Conservation (phyloP, 2,797 vertebrate genomes). For the Bovichtus diacanthus region DNA sequence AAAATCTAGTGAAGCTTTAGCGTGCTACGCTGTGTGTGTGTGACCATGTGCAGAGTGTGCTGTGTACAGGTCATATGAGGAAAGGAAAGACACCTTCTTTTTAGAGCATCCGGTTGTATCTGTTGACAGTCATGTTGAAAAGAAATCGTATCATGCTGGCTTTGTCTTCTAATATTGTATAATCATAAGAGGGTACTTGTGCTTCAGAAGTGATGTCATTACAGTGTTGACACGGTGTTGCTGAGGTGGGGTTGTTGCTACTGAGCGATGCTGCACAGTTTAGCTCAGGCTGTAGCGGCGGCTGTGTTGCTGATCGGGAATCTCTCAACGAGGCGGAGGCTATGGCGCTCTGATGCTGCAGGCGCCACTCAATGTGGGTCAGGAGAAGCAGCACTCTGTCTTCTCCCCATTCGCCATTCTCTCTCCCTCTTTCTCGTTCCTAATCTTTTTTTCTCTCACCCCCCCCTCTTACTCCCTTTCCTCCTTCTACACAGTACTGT, state of each 20-base stretch:
- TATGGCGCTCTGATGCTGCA: conserved; percentile 81
- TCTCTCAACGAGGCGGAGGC: conserved; percentile 78
- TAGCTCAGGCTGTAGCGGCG: conserved; percentile 68
- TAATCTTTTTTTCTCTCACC: conserved; percentile 50
- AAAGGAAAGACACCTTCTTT: conserved; percentile 48
- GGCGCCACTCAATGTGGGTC: conserved; percentile 86
- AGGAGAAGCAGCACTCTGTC: conserved; percentile 80
- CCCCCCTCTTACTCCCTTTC: conserved; percentile 28
- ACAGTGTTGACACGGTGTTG: conserved; percentile 75
- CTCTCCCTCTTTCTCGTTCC: conserved; percentile 43
- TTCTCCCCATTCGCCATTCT: conserved; percentile 51
- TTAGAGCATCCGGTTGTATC: conserved; percentile 41
- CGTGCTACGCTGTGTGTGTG: conserved; percentile 44
- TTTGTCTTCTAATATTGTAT: conserved; percentile 50
- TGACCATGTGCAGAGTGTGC: conserved; percentile 41
- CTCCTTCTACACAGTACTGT: conserved; percentile 46
- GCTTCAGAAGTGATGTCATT: conserved; percentile 77
- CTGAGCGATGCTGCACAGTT: conserved; percentile 68
- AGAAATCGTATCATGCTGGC: conserved; percentile 30
- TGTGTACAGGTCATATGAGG: conserved; percentile 60
- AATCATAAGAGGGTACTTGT: conserved; percentile 56
- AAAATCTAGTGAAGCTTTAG: conserved; percentile 60
- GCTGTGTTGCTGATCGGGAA: conserved; percentile 72
- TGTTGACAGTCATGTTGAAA: conserved; percentile 9
- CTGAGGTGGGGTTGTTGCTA: conserved; percentile 79